Evolutionary conservation across 2,113 vertebrate species (phyloP).

Genomic region (Pavo muticus): DNA sequence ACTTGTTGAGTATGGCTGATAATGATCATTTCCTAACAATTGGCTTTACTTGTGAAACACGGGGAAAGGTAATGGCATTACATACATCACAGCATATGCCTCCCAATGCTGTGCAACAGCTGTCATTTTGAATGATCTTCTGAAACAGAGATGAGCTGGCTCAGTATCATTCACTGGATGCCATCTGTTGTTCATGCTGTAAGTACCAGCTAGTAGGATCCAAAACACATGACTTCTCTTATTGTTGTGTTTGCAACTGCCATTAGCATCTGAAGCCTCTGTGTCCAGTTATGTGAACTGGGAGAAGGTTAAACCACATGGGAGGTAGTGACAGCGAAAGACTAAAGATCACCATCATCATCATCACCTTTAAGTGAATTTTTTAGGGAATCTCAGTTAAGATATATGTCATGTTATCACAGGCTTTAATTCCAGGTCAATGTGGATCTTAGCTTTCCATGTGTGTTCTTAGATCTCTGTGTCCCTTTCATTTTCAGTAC

Average conservation of each 20-base stretch:
- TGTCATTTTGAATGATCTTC: conserved; percentile 64
- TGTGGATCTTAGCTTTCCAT: background rate
- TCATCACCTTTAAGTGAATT: background rate
- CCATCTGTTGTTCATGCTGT: conserved; percentile 59
- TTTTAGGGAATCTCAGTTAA: background rate
- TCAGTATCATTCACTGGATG: conserved; percentile 18
- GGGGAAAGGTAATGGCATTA: background rate
- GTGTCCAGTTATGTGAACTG: background rate
- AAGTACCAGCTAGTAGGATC: conserved; percentile 25
- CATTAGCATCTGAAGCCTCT: conserved; percentile 10
- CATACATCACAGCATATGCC: conserved; percentile 45
- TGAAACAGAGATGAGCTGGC: conserved; percentile 57
- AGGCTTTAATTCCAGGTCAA: background rate
- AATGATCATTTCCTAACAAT: background rate
- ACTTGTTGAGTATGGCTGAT: background rate
- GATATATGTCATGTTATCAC: background rate
- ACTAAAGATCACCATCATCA: background rate
- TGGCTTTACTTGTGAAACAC: background rate
- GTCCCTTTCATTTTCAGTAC: conserved; percentile 3
- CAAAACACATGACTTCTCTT: background rate
- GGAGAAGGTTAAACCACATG: background rate
- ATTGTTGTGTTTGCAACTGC: background rate
- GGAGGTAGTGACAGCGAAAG: background rate
- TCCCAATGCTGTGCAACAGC: conserved; percentile 50
- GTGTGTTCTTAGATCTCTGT: background rate